phyloP scores from a whole-genome alignment of 2,797 vertebrate species.

The Knipowitschia caucasica region DNA sequence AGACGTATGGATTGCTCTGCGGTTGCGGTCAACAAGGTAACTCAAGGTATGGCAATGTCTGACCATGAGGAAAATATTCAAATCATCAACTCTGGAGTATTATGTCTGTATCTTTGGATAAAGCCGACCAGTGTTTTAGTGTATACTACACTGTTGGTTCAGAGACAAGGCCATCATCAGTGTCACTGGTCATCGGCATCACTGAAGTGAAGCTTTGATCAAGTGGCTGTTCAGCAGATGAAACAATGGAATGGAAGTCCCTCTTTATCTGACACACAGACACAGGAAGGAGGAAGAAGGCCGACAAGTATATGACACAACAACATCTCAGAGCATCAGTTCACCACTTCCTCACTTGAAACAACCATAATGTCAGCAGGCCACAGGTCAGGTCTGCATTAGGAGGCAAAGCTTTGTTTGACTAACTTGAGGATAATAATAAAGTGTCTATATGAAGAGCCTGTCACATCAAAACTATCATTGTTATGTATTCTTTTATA shows the following conservation, averaged over 20 bases:
- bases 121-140: neutral
- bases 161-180: slow-evolving; percentile 59
- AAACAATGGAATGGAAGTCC: slow-evolving; percentile 62
- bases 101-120: neutral
- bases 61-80: slow-evolving; percentile 41
- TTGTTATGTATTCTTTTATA: neutral
- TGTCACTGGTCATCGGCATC: slow-evolving; percentile 44
- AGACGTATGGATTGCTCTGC: slow-evolving; percentile 64
- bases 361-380: slow-evolving; percentile 4
- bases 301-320: slow-evolving; percentile 65
- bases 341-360: slow-evolving; percentile 40
- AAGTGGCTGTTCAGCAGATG: slow-evolving; percentile 35
- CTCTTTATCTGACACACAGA: slow-evolving; percentile 41
- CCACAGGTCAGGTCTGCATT: slow-evolving; percentile 29
- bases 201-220: slow-evolving; percentile 57
- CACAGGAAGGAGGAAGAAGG: slow-evolving; percentile 60
- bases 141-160: neutral
- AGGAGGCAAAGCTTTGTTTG: slow-evolving; percentile 15
- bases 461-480: neutral
- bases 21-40: slow-evolving; percentile 62
- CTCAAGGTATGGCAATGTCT: slow-evolving; percentile 44
- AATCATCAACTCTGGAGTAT: neutral
- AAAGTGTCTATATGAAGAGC: slow-evolving; percentile 28
- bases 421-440: slow-evolving; percentile 24
- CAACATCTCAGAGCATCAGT: slow-evolving; percentile 61